Evolutionary conservation across 2,888 invertebrate species (phyloP), one percentile per base, ranked within the genome.

Genomic region (Alcis repandata): DNA sequence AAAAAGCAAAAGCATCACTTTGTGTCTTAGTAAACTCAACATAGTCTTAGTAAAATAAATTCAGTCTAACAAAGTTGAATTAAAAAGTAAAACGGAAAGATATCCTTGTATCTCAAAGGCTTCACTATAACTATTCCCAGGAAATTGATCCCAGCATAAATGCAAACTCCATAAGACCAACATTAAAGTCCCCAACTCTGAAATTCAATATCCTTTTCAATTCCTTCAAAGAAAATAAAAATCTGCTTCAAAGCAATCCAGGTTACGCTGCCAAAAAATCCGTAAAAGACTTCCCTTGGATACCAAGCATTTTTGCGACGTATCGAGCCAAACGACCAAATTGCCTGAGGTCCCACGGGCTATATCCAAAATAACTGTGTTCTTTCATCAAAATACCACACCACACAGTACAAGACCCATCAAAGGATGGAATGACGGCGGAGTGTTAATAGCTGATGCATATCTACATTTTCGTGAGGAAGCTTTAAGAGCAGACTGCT

Each of bases 381-480:
- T 79, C 81, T 83, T 83, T 84, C 82, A 84, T 79, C 78, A 79
- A 78, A 79, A 80, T 75, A 74, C 75, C 74, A 71, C 73, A 73
- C 69, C 71, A 61, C 58, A 73, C 73, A 77, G 78, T 72, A 74
- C 73, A 75, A 75, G 69, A 60, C 60, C 73, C 69, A 74, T 84
- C 84, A 84, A 84, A 84, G 83, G 83, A 82, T 74, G 73, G 75
- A 75, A 76, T 75, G 79, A 73, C 75, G 76, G 74, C 77, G 72
- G 79, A 82, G 86, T 84, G 85, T 85, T 86, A 86, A 86, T 86
- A 78, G 84, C 86, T 86, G 85, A 86, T 86, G 77, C 77, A 69
- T 85, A 86, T 86, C 86, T 82, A 65, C 76, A 70, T 85, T 85
- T 84, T 84, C 80, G 85, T 83, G 77, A 74, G 75, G 69, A 74